A percentile compares a stretch with the other conserved stretches of the same genome.
Evolutionary conservation across 2,113 vertebrate genomes (phyloP).

Genomic region (Formicarius rufipectus): DNA sequence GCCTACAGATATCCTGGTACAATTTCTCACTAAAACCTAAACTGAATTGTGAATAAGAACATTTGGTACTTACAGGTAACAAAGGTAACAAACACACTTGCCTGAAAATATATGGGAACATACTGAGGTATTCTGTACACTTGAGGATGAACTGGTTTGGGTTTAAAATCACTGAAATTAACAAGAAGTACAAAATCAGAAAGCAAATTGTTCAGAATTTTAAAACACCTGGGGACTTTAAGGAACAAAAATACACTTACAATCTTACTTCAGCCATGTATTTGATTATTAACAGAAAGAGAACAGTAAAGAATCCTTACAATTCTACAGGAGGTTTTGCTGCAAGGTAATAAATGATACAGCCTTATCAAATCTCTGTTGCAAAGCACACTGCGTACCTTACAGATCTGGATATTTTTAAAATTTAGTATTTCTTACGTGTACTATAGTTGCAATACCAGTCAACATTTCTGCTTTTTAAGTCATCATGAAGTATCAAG

Average conservation of each 20-base stretch:
- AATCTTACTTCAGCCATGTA: background rate
- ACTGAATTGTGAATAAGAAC: background rate
- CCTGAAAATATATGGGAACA: background rate
- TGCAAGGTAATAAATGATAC: background rate
- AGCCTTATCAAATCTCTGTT: background rate
- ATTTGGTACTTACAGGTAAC: background rate
- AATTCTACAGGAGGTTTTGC: background rate
- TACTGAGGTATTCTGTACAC: background rate
- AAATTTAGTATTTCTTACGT: background rate
- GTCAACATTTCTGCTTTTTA: background rate
- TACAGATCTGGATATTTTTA: background rate
- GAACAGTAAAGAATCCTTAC: background rate
- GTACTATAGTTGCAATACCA: background rate
- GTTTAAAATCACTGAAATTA: background rate
- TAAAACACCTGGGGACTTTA: accelerated
- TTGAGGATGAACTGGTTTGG: background rate
- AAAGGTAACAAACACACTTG: background rate
- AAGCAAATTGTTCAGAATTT: background rate
- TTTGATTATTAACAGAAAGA: background rate
- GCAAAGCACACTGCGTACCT: background rate
- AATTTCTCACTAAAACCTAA: background rate
- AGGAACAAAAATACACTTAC: background rate
- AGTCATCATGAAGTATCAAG: background rate
- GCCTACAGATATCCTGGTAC: background rate
- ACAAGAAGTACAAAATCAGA: background rate